Percentiles rank a stretch among this genome's conserved stretches.
Conservation (phyloP, 2,888 invertebrate species). For the Ischnura elegans region DNA sequence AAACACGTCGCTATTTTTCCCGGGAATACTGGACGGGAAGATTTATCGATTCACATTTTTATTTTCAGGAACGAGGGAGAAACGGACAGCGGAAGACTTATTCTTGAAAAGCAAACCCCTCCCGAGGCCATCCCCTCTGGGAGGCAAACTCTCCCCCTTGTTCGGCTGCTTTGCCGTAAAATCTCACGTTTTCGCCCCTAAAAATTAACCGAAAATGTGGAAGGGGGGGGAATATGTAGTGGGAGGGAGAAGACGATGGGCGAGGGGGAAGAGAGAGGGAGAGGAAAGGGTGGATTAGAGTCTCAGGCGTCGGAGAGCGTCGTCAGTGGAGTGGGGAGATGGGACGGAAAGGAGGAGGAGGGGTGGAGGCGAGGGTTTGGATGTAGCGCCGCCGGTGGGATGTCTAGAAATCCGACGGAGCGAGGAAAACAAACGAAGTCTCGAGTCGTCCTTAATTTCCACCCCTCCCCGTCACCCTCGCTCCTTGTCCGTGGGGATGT, state of each 20-base stretch:
- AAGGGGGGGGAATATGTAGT: too few species aligned
- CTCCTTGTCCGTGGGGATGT: not conserved
- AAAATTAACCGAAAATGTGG: not conserved
- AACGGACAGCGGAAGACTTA: too few species aligned
- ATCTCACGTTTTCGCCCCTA: not conserved
- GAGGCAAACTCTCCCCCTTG: too few species aligned
- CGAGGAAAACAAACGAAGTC: constrained; percentile 38
- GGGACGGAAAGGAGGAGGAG: not conserved
- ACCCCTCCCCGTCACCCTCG: not conserved
- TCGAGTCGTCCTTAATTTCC: constrained; percentile 27
- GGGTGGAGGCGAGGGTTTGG: not conserved
- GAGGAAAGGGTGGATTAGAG: not conserved
- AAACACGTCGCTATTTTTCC: not conserved
- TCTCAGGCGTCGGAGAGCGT: too few species aligned
- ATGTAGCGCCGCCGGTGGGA: not conserved
- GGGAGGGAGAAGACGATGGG: too few species aligned
- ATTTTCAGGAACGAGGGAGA: not conserved
- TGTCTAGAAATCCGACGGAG: constrained; percentile 35
- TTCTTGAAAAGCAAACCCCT: not conserved
- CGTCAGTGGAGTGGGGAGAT: not conserved
- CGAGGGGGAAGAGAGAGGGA: not conserved
- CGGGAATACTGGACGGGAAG: not conserved
- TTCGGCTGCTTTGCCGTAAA: not conserved
- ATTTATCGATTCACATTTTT: not conserved
- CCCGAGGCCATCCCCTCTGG: not conserved